Evolutionary conservation across 2,888 invertebrate genomes (phyloP), one percentile per base, ranked within the genome.

Genomic region (Altica lythri): DNA sequence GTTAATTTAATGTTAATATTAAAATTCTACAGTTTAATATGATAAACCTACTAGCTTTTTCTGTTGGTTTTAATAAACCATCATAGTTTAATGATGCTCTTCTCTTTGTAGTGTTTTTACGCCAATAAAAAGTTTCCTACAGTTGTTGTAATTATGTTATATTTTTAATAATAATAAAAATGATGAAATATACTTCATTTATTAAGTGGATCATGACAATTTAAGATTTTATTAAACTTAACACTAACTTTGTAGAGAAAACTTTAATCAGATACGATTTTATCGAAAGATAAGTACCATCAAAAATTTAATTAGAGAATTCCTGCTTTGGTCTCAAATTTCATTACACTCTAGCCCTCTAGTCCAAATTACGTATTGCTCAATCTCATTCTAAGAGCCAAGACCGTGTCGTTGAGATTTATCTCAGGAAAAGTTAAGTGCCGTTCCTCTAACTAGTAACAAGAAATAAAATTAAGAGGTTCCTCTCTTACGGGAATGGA

Each of bases 381-480:
- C 40, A 43, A 49, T 45, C 45, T 51, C 50, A 37, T 46, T 47
- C 34, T 19, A 25, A 45, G 30, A 35, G 35, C 47, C 47, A 43
- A 35, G 29, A 49, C 43, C 55, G 51, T 43, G 42, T 51, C 51
- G 43, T 46, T 17, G 38, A 52, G 48, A 58, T 58, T 58, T 58
- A 55, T 58, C 40, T 54, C 48, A 44, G 52, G 55, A 52, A 48
- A 58, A 55, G 51, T 58, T 49, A 54, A 55, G 54, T 58, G 52
- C 48, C 44, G 52, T 42, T 48, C 46, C 54, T 52, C 35, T 32
- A 54, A 55, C 54, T 45, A 40, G 49, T 52, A 47, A 55, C 55
- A 51, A 55, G 55, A 55, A 55, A 55, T 55, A 47, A 55, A 51
- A 55, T 55, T 55, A 55, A 55, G 55, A 55, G 55, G 55, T 51